Base-by-base conservation (phyloP, 1,140 invertebrate genomes). In the Sesamia nonagrioides region DNA sequence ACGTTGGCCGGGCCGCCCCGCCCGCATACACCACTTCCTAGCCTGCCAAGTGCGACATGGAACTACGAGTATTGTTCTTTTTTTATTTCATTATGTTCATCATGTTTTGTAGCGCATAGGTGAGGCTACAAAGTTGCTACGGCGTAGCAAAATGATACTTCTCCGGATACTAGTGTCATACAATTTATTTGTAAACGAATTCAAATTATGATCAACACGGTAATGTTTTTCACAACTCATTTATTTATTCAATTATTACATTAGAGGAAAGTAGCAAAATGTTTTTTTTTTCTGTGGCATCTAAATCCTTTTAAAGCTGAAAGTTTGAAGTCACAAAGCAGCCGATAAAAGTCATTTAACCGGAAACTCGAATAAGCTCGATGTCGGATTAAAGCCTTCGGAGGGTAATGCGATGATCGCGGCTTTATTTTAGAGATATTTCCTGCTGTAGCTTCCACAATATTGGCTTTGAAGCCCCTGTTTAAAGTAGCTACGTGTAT, bases 1-100 rank as follows among this genome's bases (percentile, higher is more conserved):
- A 80, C 81, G 75, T 69, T 48, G 33, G 37, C 45, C 56, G 86
- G 79, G 81, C 85, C 85, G 68, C 85, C 85, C 84, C 88, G 81
- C 88, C 85, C 85, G 84, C 75, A 69, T 80, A 78, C 82, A 73
- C 48, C 73, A 78, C 56, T 82, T 80, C 84, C 82, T 86, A 88
- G 77, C 78, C 82, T 72, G 27, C 54, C 56, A 72, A 78, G 78
- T 75, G 82, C 81, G 80, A 78, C 79, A 66, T 37, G 42, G 54
- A 86, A 77, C 81, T 86, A 83, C 58, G 42, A 58, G 7, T 42
- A 54, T 13, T 40, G 9, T 17, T 27, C 37, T 21, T 63, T 54
- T 66, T 42, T 42, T 61, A n/a, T 61, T 40, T 40, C 35, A 18
- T 40, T 18, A 42, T 45, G 11, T 21, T 42, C 17, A 42, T 66